Evolutionary conservation across 2,797 vertebrate genomes (phyloP).

Genomic region (Molossus alvarezi): DNA sequence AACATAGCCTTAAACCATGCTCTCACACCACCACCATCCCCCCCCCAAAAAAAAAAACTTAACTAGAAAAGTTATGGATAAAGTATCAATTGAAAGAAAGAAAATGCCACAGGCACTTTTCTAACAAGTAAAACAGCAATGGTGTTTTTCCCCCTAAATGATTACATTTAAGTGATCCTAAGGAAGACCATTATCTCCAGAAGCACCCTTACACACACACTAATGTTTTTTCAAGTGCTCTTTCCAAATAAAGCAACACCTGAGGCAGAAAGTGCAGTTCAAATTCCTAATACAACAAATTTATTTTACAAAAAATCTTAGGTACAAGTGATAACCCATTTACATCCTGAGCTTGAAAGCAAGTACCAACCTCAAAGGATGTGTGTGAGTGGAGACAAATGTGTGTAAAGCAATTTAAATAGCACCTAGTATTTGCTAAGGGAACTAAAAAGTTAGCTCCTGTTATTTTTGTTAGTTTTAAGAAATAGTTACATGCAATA

Average conservation of each 20-base stretch:
- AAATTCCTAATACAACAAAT: not conserved
- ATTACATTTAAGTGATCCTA: not conserved
- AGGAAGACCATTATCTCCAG: slow-evolving; percentile 8
- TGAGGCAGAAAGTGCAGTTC: not conserved
- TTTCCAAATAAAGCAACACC: slow-evolving; percentile 21
- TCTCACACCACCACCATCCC: too few relatives aligned
- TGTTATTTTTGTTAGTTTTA: not conserved
- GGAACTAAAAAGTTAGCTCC: not conserved
- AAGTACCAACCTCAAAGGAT: not conserved
- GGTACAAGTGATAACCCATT: not conserved
- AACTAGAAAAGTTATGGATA: slow-evolving; percentile 5
- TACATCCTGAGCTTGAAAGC: not conserved
- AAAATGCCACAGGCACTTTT: not conserved
- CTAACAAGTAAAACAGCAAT: slow-evolving; percentile 9
- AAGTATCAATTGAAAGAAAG: slow-evolving; percentile 13
- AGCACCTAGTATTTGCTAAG: not conserved
- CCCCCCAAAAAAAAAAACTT: not conserved
- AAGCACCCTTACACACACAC: not conserved
- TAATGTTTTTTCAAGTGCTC: not conserved
- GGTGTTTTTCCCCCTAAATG: not conserved
- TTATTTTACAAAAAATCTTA: slow-evolving; percentile 26
- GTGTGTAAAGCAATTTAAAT: not conserved
- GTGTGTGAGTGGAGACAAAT: not conserved
- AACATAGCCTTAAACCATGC: not conserved
- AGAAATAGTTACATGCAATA: not conserved